A percentile compares a stretch with the other conserved stretches of the same genome.
These are phyloP conservation scores for Picathartes gymnocephalus DNA, from an alignment of 2,113 vertebrate species.

Conservation along the genomic window DNA sequence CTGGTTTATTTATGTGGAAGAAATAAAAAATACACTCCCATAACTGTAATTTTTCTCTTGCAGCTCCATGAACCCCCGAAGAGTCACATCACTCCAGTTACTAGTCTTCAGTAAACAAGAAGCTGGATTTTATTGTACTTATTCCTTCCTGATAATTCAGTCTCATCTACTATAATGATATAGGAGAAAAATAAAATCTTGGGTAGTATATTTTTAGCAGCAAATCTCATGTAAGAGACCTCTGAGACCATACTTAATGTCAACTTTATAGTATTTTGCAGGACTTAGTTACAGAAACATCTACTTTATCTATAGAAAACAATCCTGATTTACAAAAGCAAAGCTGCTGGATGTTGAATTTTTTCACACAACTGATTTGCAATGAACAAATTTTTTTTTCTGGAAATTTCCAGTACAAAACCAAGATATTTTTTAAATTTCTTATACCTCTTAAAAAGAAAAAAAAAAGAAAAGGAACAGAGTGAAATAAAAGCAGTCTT, in stretches of 20 bases:
- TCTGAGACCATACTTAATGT: background rate
- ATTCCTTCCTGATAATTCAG: background rate
- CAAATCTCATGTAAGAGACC: background rate
- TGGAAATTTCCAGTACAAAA: background rate
- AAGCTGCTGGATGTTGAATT: background rate
- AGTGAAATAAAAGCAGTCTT: background rate
- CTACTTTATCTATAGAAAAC: background rate
- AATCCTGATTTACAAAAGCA: background rate
- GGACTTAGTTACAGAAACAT: background rate
- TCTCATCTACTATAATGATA: background rate
- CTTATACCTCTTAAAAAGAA: background rate
- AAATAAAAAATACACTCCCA: background rate
- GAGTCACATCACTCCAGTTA: background rate
- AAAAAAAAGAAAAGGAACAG: accelerated
- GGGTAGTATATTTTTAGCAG: background rate
- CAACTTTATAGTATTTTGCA: background rate
- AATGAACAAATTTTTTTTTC: background rate
- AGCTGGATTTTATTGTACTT: background rate
- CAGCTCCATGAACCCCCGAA: background rate
- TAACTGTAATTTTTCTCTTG: background rate
- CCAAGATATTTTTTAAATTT: background rate
- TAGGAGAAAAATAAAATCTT: background rate
- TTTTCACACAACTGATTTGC: background rate
- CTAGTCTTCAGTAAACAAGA: background rate
- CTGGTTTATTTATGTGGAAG: background rate